Conservation (phyloP, 2,888 invertebrate genomes). For the Tholera decimalis region DNA sequence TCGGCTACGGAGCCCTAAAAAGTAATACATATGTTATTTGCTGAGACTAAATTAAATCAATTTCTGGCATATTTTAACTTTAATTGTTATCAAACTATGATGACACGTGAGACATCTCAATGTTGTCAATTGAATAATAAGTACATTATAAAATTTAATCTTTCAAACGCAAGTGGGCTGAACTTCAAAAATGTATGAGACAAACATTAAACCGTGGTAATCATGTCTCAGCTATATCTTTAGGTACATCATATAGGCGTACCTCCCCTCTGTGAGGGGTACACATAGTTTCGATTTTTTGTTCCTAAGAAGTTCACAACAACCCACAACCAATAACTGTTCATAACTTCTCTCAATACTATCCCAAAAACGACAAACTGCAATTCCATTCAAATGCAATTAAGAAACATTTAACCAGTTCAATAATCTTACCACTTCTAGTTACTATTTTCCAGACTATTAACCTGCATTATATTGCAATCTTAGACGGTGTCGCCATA, state of each 20-base stretch:
- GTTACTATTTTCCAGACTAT: slow-evolving; percentile 51
- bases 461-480: slow-evolving; percentile 37
- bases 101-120: too few species aligned
- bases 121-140: neutral
- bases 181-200: slow-evolving; percentile 5
- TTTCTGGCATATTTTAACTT: too few species aligned
- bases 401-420: slow-evolving; percentile 30
- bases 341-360: neutral
- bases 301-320: too few species aligned
- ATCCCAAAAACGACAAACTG: slow-evolving; percentile 1
- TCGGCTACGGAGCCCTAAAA: too few species aligned
- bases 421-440: neutral
- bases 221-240: too few species aligned
- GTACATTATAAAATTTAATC: neutral
- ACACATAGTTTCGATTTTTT: too few species aligned
- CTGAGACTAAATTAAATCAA: too few species aligned
- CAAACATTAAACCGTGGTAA: neutral
- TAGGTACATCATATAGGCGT: too few species aligned
- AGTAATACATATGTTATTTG: too few species aligned
- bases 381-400: slow-evolving; percentile 1
- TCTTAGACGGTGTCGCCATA: slow-evolving; percentile 84
- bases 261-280: too few species aligned
- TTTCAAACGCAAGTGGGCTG: neutral
- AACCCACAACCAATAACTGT: too few species aligned
- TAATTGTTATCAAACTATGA: too few species aligned